Conservation (phyloP, 1,140 invertebrate species). For the Sitophilus oryzae region DNA sequence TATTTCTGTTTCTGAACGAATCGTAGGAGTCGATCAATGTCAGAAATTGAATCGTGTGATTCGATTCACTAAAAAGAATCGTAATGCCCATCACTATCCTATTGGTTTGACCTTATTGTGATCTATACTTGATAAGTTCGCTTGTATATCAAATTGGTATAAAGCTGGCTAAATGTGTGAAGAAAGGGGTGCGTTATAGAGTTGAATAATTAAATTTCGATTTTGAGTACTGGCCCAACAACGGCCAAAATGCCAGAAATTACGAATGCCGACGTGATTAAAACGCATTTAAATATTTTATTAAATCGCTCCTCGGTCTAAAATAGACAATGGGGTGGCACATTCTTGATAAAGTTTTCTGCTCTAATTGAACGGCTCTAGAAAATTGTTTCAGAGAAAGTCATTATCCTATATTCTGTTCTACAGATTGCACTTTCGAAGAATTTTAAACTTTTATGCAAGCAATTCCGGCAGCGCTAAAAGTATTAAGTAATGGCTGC, state of each 20-base stretch:
- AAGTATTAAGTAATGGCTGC: conserved; percentile 25
- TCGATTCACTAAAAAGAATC: too few species aligned
- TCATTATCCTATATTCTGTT: conserved; percentile 25
- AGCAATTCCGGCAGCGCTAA: conserved; percentile 16
- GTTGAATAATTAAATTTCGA: not conserved
- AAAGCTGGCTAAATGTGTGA: too few species aligned
- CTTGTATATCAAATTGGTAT: too few species aligned
- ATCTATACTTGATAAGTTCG: too few species aligned
- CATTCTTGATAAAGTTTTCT: conserved; percentile 28
- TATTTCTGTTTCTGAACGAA: too few species aligned
- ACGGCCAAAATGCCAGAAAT: not conserved
- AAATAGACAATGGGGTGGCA: conserved; percentile 26
- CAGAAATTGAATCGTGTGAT: too few species aligned
- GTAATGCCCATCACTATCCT: too few species aligned
- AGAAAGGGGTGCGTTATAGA: too few species aligned
- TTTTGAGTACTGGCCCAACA: not conserved
- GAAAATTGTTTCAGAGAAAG: conserved; percentile 27
- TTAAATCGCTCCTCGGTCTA: conserved; percentile 17
- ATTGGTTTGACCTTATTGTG: too few species aligned
- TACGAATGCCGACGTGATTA: not conserved
- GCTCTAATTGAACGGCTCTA: conserved; percentile 22
- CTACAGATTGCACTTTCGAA: conserved; percentile 24
- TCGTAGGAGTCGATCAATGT: too few species aligned
- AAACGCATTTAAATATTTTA: conserved; percentile 24
- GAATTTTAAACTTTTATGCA: conserved; percentile 22